A percentile compares a stretch with the other conserved stretches of the same genome.
Conservation (phyloP, 2,113 vertebrate species). For the Lamprologus lemairii region DNA sequence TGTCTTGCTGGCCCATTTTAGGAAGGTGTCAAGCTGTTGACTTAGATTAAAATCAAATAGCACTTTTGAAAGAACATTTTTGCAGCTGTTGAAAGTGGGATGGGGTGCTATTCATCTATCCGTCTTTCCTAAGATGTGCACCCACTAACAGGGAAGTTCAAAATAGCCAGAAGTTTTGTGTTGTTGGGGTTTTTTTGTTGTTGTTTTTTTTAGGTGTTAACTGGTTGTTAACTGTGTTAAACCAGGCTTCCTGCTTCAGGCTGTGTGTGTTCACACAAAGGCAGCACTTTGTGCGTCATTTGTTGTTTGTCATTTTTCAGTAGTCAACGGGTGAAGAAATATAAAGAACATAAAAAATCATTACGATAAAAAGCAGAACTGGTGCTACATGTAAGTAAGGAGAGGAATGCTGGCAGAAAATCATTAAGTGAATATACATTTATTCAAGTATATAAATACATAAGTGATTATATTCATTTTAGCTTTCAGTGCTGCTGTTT, state of each 20-base stretch:
- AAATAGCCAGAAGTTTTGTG: not conserved
- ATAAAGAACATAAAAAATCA: not conserved
- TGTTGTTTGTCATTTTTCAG: not conserved
- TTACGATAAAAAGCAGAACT: not conserved
- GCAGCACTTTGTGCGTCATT: not conserved
- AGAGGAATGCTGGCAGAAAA: not conserved
- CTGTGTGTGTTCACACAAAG: not conserved
- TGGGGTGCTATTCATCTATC: not conserved
- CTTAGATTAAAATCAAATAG: slow-evolving; percentile 12
- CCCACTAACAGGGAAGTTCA: not conserved
- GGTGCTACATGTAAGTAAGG: not conserved
- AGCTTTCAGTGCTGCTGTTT: not conserved
- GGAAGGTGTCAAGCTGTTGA: not conserved
- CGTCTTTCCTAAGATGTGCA: not conserved
- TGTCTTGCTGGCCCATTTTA: not conserved
- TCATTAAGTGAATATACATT: not conserved
- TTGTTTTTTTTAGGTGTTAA: not conserved
- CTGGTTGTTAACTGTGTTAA: not conserved
- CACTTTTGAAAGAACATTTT: not conserved
- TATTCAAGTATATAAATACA: not conserved
- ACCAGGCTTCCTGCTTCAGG: not conserved
- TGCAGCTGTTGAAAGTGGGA: not conserved
- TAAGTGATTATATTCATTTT: not conserved
- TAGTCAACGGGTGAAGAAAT: not conserved
- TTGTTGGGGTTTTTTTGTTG: not conserved